Conservation (phyloP, 1,140 invertebrate species). For the Hestina assimilis region DNA sequence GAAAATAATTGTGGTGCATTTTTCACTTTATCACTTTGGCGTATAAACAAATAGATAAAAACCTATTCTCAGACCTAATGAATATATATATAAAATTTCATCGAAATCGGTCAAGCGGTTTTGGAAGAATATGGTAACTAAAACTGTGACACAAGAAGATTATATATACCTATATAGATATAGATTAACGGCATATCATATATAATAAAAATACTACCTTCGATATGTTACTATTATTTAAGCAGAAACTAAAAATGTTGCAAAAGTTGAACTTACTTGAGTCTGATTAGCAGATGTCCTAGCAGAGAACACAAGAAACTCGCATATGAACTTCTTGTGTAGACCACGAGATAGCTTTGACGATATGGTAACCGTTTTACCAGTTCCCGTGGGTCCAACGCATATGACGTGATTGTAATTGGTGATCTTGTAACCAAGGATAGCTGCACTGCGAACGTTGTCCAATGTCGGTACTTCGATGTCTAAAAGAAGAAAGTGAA, state of each 20-base stretch:
- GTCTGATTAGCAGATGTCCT: conserved; percentile 88
- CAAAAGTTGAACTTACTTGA: conserved; percentile 78
- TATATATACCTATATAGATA: no score
- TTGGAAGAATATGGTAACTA: no score
- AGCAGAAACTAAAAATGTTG: neutral
- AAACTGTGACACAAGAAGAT: no score
- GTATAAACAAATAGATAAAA: no score
- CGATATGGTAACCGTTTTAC: conserved; percentile 87
- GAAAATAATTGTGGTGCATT: no score
- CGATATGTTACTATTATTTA: no score
- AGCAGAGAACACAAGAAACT: conserved; percentile 89
- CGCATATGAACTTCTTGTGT: conserved; percentile 84
- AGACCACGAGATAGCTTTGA: conserved; percentile 81
- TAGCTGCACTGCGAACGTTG: conserved; percentile 85
- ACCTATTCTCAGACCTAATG: no score
- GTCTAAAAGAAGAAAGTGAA: conserved; percentile 50
- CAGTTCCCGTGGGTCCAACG: conserved; percentile 89
- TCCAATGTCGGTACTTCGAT: conserved; percentile 91
- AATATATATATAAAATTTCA: no score
- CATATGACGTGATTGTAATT: conserved; percentile 84
- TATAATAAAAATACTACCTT: neutral
- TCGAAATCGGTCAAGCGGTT: no score
- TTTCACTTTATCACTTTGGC: no score
- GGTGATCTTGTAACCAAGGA: conserved; percentile 81
- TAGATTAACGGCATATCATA: no score